Conservation (phyloP, 2,113 vertebrate species). For the Penelope pileata region DNA sequence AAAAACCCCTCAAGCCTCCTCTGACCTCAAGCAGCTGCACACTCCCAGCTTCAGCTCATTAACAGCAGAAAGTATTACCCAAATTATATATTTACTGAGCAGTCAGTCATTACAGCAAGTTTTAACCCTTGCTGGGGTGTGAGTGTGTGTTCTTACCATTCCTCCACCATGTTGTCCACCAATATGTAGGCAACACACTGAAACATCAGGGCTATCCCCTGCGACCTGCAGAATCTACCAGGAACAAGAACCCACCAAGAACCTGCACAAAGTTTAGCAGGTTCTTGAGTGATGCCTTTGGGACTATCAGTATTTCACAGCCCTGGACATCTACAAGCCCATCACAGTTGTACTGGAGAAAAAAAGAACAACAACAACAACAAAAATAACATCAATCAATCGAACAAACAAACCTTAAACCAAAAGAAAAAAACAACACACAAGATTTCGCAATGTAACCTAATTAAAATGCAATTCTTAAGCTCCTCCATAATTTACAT, state of each 20-base stretch:
- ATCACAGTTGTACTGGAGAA: not conserved
- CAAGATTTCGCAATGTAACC: not conserved
- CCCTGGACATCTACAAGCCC: not conserved
- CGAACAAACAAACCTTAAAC: not conserved
- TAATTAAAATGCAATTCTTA: not conserved
- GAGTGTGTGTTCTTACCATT: not conserved
- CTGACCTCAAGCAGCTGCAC: not conserved
- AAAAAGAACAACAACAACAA: not conserved
- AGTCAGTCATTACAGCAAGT: not conserved
- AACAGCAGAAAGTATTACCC: not conserved
- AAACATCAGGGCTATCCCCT: not conserved
- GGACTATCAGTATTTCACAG: not conserved
- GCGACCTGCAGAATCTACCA: not conserved
- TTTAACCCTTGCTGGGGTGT: not conserved
- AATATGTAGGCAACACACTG: fast-evolving
- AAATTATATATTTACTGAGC: not conserved
- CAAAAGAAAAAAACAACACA: not conserved
- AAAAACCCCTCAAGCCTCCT: not conserved
- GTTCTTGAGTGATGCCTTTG: not conserved
- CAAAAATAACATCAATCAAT: not conserved
- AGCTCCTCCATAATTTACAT: not conserved
- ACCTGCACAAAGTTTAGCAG: not conserved
- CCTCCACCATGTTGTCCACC: not conserved
- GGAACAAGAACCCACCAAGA: not conserved
- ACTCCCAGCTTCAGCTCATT: not conserved